Percentiles rank a stretch among this genome's conserved stretches.
Conservation (phyloP, 30 jellyfish, hydroid and myxozoan species). For the Cassiopea xamachana region DNA sequence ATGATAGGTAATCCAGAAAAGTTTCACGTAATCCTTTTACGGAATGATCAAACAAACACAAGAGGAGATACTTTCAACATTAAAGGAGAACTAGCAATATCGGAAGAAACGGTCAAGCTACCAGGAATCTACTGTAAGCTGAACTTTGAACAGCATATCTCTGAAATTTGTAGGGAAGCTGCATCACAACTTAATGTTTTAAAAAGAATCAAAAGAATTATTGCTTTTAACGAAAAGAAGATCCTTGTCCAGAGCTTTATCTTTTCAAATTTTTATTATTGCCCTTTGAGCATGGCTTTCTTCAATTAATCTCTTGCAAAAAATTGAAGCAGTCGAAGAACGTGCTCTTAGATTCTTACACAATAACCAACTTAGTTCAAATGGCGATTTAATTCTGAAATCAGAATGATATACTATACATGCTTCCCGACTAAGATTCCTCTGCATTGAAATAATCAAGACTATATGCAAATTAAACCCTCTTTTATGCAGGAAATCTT, state of each 20-base stretch:
- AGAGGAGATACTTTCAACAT: constrained; percentile 40
- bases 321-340: constrained; percentile 1
- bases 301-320: constrained; percentile 8
- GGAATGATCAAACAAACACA: constrained; percentile 29
- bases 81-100: constrained; percentile 26
- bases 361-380: background rate
- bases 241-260: constrained; percentile 46
- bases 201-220: constrained; percentile 21
- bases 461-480: background rate
- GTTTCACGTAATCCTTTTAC: constrained; percentile 18
- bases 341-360: background rate
- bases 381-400: background rate
- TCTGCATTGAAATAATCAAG: background rate
- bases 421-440: background rate
- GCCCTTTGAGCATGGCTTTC: constrained; percentile 41
- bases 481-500: background rate
- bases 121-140: constrained; percentile 46
- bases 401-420: background rate
- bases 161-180: constrained; percentile 34
- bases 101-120: constrained; percentile 61
- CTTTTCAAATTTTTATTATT: constrained; percentile 44
- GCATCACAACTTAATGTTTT: constrained; percentile 65
- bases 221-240: constrained; percentile 25
- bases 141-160: constrained; percentile 42
- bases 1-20: constrained; percentile 60